Base-by-base conservation (phyloP, 2,797 vertebrate species). In the Sebastiscus tertius region DNA sequence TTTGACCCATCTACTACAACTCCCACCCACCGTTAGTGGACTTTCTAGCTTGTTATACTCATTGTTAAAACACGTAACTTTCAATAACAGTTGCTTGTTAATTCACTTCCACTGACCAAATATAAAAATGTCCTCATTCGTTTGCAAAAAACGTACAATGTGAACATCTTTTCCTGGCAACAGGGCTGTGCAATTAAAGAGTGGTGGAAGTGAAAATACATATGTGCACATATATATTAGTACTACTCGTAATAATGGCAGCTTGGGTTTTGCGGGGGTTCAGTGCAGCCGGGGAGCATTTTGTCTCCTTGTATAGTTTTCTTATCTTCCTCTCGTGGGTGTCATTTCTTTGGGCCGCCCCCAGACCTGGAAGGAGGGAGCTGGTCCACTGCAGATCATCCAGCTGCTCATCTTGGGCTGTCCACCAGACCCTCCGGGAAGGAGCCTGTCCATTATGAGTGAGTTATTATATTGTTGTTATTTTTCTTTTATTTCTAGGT, bases 371-470 rank as follows among this genome's bases (percentile, higher is more conserved):
- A 6, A 8, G n/a, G 6, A 31, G 42, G 55, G 29, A 52, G 20
- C 49, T 9, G 9, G 33, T 66, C 24, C 26, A 67, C 26, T 46
- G 1, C 26, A 29, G 64, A 42, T 67, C 42, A 67, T 29, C 26
- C 26, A n/a, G 42, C 65, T 31, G 14, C 58, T 60, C 58, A 60
- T 29, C 29, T 12, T 54, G 39, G 29, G 6, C 29, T 29, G 18
- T 10, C 52, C 26, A 33, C 13, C 6, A 46, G 34, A 49, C 27
- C 16, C 58, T 65, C 18, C 1, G 13, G 8, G 14, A 65, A 13
- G 27, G 20, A 54, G 33, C 31, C 52, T 56, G 31, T 56, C 67
- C 67, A 27, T 72, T 68, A 54, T 69, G 4, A 63, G 13, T 24
- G 36, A 79, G 13, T 20, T 46, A 56, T 62, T 64, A 39, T 31